Evolutionary conservation across 2,797 vertebrate genomes (phyloP).

Genomic region (Nyctibius grandis): DNA sequence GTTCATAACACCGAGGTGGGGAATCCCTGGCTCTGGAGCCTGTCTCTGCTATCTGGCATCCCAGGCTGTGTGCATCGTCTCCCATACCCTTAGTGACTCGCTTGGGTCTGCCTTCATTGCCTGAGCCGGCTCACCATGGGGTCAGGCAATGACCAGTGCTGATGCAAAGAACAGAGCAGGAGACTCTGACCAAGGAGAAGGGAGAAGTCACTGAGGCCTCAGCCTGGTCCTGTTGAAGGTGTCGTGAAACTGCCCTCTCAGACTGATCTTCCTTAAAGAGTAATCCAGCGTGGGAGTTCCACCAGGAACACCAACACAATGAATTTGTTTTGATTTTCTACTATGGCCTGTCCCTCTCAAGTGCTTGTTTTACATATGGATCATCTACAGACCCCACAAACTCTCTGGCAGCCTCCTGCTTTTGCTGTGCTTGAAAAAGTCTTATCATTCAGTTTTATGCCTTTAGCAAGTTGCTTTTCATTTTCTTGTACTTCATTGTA

Average conservation of each 20-base stretch:
- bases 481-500: background rate
- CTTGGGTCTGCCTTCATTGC: background rate
- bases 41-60: background rate
- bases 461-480: background rate
- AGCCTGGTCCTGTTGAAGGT: background rate
- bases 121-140: background rate
- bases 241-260: background rate
- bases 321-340: background rate
- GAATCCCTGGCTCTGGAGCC: background rate
- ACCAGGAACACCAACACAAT: background rate
- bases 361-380: background rate
- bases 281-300: background rate
- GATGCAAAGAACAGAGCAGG: background rate
- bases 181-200: background rate
- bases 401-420: background rate
- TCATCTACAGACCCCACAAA: background rate
- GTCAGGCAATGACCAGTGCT: background rate
- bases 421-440: background rate
- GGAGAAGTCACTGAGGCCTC: background rate
- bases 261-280: background rate
- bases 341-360: background rate
- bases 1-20: background rate
- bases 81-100: fast-evolving
- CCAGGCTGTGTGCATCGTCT: background rate
- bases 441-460: background rate